These are phyloP conservation scores for Ips typographus DNA, from an alignment of 1,140 invertebrate genomes.

Conservation along the genomic window DNA sequence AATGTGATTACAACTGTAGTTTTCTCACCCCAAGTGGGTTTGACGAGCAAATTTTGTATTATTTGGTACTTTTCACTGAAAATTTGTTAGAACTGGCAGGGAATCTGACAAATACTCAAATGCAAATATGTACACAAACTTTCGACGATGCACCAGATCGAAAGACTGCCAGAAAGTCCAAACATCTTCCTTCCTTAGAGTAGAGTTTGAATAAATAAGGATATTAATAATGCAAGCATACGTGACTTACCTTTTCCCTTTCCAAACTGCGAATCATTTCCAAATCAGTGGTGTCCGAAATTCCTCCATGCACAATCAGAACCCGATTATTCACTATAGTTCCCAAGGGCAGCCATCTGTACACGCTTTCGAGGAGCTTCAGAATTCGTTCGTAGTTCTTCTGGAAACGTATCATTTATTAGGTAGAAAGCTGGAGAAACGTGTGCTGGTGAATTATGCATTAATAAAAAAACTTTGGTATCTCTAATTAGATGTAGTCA, in stretches of 20 bases:
- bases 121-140: background rate
- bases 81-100: too few species aligned
- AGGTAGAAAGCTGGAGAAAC: too few species aligned
- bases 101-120: background rate
- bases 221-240: background rate
- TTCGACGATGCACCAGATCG: background rate
- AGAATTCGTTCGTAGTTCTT: slow-evolving; percentile 72
- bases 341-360: slow-evolving; percentile 85
- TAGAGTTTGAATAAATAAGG: too few species aligned
- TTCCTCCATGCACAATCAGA: slow-evolving; percentile 86
- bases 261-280: slow-evolving; percentile 72
- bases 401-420: slow-evolving; percentile 17
- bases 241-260: slow-evolving; percentile 70
- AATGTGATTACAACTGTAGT: too few species aligned
- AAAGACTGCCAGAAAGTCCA: background rate
- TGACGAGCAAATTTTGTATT: too few species aligned
- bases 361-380: slow-evolving; percentile 81
- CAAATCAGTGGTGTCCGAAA: slow-evolving; percentile 81
- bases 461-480: too few species aligned
- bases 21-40: too few species aligned
- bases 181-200: background rate
- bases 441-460: too few species aligned
- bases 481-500: background rate
- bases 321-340: slow-evolving; percentile 85
- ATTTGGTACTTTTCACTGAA: too few species aligned